Evolutionary conservation across 2,113 vertebrate species (phyloP).

Genomic region (Gopherus evgoodei): DNA sequence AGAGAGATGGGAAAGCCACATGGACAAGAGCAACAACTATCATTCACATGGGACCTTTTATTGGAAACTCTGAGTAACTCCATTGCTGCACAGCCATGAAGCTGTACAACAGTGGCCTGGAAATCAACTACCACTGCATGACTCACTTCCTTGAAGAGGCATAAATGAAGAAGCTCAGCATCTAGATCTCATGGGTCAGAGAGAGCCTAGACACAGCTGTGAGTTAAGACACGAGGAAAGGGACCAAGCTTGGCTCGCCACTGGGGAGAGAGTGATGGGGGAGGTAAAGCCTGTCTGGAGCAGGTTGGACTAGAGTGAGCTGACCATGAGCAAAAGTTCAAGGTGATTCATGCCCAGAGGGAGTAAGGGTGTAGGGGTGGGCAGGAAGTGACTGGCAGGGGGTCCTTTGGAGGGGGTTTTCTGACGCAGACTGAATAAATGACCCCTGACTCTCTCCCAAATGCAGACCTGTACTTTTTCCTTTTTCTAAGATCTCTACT

Average conservation of each 20-base stretch:
- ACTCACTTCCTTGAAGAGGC: background rate
- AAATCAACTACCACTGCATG: background rate
- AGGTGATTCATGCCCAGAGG: background rate
- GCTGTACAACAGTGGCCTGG: background rate
- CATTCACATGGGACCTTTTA: background rate
- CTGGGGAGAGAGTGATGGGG: background rate
- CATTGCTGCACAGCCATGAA: background rate
- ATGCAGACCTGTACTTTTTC: accelerated
- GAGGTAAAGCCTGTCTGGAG: background rate
- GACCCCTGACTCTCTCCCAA: background rate
- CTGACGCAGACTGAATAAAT: accelerated
- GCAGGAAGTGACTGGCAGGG: background rate
- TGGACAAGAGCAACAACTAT: background rate
- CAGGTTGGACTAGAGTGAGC: background rate
- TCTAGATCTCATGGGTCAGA: background rate
- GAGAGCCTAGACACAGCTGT: background rate
- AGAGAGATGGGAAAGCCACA: background rate
- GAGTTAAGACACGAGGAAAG: background rate
- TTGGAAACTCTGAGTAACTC: background rate
- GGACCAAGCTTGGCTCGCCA: background rate
- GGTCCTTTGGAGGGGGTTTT: background rate
- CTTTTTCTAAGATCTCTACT: background rate
- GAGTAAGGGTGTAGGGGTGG: background rate
- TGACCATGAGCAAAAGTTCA: background rate
- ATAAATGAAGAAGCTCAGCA: background rate